Base-by-base conservation (phyloP, 2,113 vertebrate genomes). In the Caracal caracal region DNA sequence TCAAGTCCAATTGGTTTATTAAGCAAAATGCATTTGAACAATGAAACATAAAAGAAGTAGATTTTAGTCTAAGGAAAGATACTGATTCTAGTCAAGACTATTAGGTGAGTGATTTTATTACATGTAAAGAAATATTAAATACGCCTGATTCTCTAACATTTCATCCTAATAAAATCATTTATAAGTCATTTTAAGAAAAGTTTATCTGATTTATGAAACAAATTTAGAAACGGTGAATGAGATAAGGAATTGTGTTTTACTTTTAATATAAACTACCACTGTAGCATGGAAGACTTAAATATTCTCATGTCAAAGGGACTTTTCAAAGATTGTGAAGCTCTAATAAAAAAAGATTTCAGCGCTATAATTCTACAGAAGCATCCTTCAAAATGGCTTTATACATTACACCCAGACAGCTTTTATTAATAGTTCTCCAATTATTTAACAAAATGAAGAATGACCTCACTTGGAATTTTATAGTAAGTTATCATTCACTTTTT, bases 381-480 rank as follows among this genome's bases (percentile, higher is more conserved):
- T 88, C 30, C 13, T n/a, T 73, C 24, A 91, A 94, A 96, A 78
- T 5, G 22, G 35, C 15, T 94, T 94, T 94, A 65, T 88, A 91
- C 59, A 65, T 88, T 93, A 70, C 2, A 61, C 65, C 30, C 86
- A 91, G 71, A 66, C 11, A 92, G 66, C 53, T 96, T 94, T 88
- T 96, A 95, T 93, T 93, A 96, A 95, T 68, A 95, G 28, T 88
- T 93, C 51, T 43, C 33, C 65, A 96, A 93, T 90, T 96, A 97
- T 97, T 96, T 96, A 88, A 96, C 71, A 95, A 75, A 90, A 81
- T 85, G 81, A 97, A 96, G 63, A 76, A 93, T 97, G 93, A 96
- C 49, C 53, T 97, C 85, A 93, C 73, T 97, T 47, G 40, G 49
- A 88, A 88, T 96, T 95, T 90, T 88, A 96, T 47, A 82, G 56